phyloP scores from a whole-genome alignment of 2,113 vertebrate genomes.

The Ornithorhynchus anatinus region DNA sequence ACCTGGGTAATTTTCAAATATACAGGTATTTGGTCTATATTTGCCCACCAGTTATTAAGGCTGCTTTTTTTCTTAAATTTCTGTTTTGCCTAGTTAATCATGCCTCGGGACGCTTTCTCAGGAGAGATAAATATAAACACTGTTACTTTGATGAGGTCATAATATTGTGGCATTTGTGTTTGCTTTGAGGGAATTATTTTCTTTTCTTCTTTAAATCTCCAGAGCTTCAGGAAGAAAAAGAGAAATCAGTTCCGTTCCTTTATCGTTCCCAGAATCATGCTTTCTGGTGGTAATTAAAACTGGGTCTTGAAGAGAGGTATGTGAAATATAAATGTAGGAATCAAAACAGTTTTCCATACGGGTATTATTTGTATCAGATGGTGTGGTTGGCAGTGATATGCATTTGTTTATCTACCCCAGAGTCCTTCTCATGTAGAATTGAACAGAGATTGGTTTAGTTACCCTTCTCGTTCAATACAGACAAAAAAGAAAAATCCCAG shows the following conservation, averaged over 20 bases:
- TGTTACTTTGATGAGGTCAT: not conserved
- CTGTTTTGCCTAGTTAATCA: no score
- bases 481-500: no score
- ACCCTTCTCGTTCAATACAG: not conserved
- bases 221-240: conserved; percentile 38
- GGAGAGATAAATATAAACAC: not conserved
- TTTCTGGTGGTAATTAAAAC: conserved; percentile 36
- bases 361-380: not conserved
- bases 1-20: no score
- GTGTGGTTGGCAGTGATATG: not conserved
- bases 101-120: not conserved
- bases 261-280: not conserved
- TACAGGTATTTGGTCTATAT: accelerated
- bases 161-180: not conserved
- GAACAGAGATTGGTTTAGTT: not conserved
- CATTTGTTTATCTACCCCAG: not conserved
- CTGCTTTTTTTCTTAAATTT: not conserved
- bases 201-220: conserved; percentile 39
- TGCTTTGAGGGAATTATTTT: not conserved
- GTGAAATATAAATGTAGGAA: not conserved
- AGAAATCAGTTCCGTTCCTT: not conserved
- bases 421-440: not conserved
- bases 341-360: not conserved
- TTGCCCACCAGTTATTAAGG: not conserved
- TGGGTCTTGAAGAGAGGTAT: not conserved